Conservation (phyloP, 2,888 invertebrate genomes). For the Oegoconia quadripuncta region DNA sequence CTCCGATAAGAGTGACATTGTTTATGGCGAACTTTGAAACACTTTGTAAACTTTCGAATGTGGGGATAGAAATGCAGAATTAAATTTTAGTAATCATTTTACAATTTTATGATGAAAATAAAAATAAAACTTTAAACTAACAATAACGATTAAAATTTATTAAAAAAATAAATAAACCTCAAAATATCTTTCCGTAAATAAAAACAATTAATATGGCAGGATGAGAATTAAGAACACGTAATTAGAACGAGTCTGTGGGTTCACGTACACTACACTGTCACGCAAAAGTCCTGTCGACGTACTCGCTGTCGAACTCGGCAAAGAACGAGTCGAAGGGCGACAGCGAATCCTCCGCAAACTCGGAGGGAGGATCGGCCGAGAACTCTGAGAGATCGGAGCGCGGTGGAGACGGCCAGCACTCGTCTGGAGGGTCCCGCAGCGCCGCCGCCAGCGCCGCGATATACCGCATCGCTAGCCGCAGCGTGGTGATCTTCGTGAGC, state of each 20-base stretch:
- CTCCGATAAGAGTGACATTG: too few relatives aligned
- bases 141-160: constrained; percentile 70
- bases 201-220: constrained; percentile 70
- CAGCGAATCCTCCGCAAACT: constrained; percentile 74
- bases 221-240: constrained; percentile 58
- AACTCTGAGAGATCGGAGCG: constrained; percentile 78
- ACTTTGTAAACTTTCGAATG: too few relatives aligned
- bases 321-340: constrained; percentile 80
- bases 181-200: constrained; percentile 54
- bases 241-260: too few relatives aligned
- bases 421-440: constrained; percentile 60
- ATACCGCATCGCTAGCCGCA: constrained; percentile 92
- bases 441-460: constrained; percentile 87
- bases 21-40: too few relatives aligned
- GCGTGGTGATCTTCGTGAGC: constrained; percentile 93
- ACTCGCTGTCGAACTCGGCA: constrained; percentile 73
- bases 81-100: too few relatives aligned
- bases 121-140: constrained; percentile 45
- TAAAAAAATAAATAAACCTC: constrained; percentile 60
- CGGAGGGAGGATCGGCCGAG: constrained; percentile 68
- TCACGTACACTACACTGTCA: constrained; percentile 27
- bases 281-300: constrained; percentile 70
- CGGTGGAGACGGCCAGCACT: constrained; percentile 65
- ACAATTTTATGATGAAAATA: constrained; percentile 1
- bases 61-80: too few relatives aligned